A percentile compares a stretch with the other conserved stretches of the same genome.
Conservation (phyloP, 1,140 invertebrate genomes). For the Hylaeus volcanicus region DNA sequence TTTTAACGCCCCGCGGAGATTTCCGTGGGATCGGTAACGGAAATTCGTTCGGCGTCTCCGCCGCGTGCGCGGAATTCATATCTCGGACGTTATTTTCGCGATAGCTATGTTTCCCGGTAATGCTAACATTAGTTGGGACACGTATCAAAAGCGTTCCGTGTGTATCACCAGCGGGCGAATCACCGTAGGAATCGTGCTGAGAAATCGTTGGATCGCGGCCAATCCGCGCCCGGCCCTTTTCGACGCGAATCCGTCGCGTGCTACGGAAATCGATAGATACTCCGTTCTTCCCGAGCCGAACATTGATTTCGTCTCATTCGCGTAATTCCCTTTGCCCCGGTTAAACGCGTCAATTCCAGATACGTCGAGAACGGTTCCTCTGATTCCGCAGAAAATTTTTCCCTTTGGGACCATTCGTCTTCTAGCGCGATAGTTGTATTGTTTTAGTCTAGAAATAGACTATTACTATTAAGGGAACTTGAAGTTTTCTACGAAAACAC, state of each 20-base stretch:
- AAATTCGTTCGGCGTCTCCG: background rate
- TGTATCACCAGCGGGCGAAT: slow-evolving; percentile 48
- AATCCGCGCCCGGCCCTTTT: slow-evolving; percentile 43
- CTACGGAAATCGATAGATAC: slow-evolving; percentile 49
- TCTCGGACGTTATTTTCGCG: slow-evolving; percentile 30
- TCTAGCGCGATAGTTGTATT: too few relatives aligned
- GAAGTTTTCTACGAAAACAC: too few relatives aligned
- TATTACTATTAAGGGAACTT: too few relatives aligned
- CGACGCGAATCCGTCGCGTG: slow-evolving; percentile 45
- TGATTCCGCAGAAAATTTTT: background rate
- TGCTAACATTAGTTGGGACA: slow-evolving; percentile 44
- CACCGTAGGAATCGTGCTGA: slow-evolving; percentile 41
- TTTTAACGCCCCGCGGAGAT: background rate
- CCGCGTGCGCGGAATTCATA: slow-evolving; percentile 10
- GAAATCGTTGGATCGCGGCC: slow-evolving; percentile 53
- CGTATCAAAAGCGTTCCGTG: slow-evolving; percentile 47
- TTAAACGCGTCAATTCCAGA: slow-evolving; percentile 24
- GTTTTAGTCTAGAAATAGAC: too few relatives aligned
- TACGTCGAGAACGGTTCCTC: background rate
- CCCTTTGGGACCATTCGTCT: too few relatives aligned
- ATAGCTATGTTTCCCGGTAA: slow-evolving; percentile 39
- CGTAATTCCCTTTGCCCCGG: slow-evolving; percentile 24
- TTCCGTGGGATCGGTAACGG: too few relatives aligned
- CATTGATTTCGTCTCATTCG: slow-evolving; percentile 46
- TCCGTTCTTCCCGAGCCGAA: slow-evolving; percentile 26